Conservation (phyloP, 2,113 vertebrate species). For the Malurus elegans region DNA sequence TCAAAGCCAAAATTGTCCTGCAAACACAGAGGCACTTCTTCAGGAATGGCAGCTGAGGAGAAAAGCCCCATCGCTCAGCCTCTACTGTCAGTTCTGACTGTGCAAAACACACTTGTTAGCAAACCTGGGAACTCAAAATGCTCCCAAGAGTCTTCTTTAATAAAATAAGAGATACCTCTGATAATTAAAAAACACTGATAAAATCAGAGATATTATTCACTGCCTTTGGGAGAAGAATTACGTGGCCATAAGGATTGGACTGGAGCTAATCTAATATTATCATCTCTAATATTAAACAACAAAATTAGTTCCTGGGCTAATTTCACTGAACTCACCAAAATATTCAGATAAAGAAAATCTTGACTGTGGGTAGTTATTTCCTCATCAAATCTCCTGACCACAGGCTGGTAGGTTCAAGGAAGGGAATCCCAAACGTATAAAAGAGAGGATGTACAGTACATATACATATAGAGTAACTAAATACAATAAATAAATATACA, state of each 20-base stretch:
- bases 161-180: background rate
- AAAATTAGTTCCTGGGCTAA: background rate
- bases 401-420: background rate
- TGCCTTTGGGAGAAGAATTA: background rate
- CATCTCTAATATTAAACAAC: background rate
- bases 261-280: background rate
- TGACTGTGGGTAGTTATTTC: background rate
- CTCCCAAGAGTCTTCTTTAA: background rate
- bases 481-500: background rate
- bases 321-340: background rate
- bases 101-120: background rate
- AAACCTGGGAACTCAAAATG: background rate
- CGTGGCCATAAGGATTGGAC: background rate
- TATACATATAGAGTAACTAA: background rate
- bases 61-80: background rate
- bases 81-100: background rate
- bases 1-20: conserved; percentile 98
- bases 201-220: background rate
- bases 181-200: background rate
- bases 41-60: background rate
- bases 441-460: background rate
- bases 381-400: background rate
- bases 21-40: background rate
- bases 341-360: background rate
- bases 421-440: background rate